Evolutionary conservation across 2,797 vertebrate genomes (phyloP).

Genomic region (Salmo trutta): DNA sequence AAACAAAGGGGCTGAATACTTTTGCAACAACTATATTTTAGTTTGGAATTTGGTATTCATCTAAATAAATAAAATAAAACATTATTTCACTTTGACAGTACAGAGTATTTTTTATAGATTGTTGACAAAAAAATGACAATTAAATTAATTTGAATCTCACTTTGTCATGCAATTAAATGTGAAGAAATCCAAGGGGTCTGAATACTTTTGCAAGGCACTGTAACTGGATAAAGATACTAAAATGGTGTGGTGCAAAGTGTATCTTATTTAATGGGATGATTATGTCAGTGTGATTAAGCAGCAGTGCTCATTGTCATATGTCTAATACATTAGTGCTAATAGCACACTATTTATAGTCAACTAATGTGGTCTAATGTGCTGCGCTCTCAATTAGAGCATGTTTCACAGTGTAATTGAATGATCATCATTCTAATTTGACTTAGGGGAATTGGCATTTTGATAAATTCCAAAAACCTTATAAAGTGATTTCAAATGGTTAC

Average conservation of each 20-base stretch:
- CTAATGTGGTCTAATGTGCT: constrained; percentile 8
- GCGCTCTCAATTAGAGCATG: constrained; percentile 6
- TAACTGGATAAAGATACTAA: background rate
- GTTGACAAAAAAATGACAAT: too few relatives aligned
- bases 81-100: too few relatives aligned
- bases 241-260: background rate
- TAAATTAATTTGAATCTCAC: too few relatives aligned
- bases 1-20: too few relatives aligned
- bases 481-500: background rate
- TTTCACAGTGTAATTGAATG: constrained; percentile 4
- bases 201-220: too few relatives aligned
- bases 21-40: too few relatives aligned
- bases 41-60: too few relatives aligned
- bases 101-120: too few relatives aligned
- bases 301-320: background rate
- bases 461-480: background rate
- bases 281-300: background rate
- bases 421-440: background rate
- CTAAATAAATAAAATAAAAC: too few relatives aligned
- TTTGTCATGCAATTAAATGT: too few relatives aligned
- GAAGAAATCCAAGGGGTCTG: too few relatives aligned
- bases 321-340: constrained; percentile 8
- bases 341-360: constrained; percentile 12
- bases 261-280: background rate
- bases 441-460: constrained; percentile 1